These are phyloP conservation scores for Xanthorhoe designata DNA, from an alignment of 2,888 invertebrate genomes.

Conservation along the genomic window DNA sequence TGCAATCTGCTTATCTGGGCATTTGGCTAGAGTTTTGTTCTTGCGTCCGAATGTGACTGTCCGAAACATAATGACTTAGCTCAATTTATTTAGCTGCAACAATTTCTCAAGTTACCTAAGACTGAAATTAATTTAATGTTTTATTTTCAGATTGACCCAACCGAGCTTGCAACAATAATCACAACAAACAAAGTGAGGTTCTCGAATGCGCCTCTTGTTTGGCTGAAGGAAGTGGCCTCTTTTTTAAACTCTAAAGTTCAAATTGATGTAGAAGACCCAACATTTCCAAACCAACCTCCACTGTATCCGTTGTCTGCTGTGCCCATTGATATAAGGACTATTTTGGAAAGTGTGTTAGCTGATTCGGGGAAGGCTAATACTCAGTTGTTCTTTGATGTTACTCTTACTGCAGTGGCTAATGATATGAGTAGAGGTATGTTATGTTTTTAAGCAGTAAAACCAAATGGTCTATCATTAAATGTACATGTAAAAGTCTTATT, in stretches of 20 bases:
- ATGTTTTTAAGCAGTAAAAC: neutral
- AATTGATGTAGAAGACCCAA: conserved; percentile 87
- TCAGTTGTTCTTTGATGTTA: conserved; percentile 89
- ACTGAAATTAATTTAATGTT: too few species aligned
- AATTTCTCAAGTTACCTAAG: too few species aligned
- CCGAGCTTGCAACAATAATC: conserved; percentile 81
- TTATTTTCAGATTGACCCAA: conserved; percentile 84
- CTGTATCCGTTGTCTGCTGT: conserved; percentile 85
- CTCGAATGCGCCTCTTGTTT: conserved; percentile 88
- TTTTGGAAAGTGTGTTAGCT: conserved; percentile 80
- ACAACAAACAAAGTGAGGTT: conserved; percentile 87
- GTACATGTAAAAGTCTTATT: neutral
- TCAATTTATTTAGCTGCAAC: too few species aligned
- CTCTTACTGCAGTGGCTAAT: conserved; percentile 89
- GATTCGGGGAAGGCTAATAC: conserved; percentile 87
- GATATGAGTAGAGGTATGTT: conserved; percentile 88
- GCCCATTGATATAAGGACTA: conserved; percentile 72
- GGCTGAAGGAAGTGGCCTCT: conserved; percentile 89
- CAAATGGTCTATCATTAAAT: neutral
- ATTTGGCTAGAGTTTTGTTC: too few species aligned
- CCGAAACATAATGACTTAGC: too few species aligned
- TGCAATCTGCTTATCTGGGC: too few species aligned
- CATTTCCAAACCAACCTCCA: conserved; percentile 83
- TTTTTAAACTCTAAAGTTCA: conserved; percentile 87
- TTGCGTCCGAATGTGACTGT: too few species aligned